These are phyloP conservation scores for Semibalanus balanoides DNA, from an alignment of 1,140 invertebrate species.

Conservation along the genomic window DNA sequence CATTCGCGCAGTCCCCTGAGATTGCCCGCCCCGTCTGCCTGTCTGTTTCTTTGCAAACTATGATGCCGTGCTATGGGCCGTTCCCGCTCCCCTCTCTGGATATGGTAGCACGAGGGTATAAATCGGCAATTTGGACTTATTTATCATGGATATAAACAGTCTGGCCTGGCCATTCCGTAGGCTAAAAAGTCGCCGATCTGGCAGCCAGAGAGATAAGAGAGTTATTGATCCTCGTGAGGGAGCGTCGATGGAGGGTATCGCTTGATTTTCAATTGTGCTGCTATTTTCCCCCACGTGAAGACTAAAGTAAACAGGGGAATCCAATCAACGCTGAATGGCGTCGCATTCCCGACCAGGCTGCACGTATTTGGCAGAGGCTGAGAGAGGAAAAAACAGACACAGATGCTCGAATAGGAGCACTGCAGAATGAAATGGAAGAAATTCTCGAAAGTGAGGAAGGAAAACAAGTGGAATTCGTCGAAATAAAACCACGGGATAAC, in stretches of 20 bases:
- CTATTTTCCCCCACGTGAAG: neutral
- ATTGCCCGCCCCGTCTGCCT: no score
- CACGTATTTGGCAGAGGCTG: neutral
- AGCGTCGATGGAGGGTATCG: neutral
- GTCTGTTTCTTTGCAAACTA: neutral
- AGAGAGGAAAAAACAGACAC: neutral
- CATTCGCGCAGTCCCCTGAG: no score
- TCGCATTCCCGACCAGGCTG: neutral
- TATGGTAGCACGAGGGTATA: neutral
- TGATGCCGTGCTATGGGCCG: neutral
- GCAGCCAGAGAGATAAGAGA: neutral
- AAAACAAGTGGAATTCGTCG: no score
- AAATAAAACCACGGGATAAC: no score
- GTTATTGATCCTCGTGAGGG: neutral
- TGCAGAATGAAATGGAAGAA: no score
- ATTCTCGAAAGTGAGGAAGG: no score
- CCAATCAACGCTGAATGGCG: neutral
- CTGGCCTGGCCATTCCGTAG: neutral
- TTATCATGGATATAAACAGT: neutral
- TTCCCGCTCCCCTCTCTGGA: neutral
- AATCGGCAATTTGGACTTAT: neutral
- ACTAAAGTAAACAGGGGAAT: constrained; percentile 1
- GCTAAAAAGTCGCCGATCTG: neutral
- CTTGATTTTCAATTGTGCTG: neutral
- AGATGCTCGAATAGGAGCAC: no score